phyloP scores from a whole-genome alignment of 2,888 invertebrate genomes.

The Globia sparganii region DNA sequence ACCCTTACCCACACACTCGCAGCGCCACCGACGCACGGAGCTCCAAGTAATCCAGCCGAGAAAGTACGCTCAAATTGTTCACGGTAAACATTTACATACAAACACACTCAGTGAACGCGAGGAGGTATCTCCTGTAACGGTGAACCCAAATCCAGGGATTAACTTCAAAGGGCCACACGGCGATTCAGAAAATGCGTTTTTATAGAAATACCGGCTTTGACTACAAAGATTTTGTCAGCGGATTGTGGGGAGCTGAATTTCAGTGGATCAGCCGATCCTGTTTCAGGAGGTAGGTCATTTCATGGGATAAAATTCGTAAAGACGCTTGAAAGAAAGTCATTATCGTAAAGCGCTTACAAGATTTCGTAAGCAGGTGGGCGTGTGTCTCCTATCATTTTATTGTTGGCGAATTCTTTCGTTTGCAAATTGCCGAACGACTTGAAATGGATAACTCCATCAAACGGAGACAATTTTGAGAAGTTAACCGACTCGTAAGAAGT shows the following conservation, averaged over 20 bases:
- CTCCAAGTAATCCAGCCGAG: constrained; percentile 69
- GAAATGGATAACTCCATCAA: constrained; percentile 49
- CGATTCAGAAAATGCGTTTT: constrained; percentile 88
- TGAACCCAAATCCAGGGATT: constrained; percentile 85
- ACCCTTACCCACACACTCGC: constrained; percentile 47
- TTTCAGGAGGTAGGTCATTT: constrained; percentile 79
- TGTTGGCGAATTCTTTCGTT: constrained; percentile 41
- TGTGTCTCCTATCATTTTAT: constrained; percentile 59
- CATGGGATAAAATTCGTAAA: constrained; percentile 66
- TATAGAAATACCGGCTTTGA: constrained; percentile 87
- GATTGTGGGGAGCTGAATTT: constrained; percentile 79
- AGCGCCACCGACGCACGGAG: constrained; percentile 53
- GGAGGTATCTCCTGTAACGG: constrained; percentile 72
- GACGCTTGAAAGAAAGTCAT: constrained; percentile 67
- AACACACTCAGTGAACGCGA: constrained; percentile 70
- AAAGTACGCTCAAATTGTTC: constrained; percentile 76
- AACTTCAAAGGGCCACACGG: constrained; percentile 85
- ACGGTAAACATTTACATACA: constrained; percentile 76
- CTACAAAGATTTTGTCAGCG: constrained; percentile 85
- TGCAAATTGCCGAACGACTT: constrained; percentile 51
- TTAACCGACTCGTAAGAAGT: constrained; percentile 16
- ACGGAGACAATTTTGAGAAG: constrained; percentile 35
- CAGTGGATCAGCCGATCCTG: constrained; percentile 78
- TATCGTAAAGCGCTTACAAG: constrained; percentile 71
- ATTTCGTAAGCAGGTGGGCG: constrained; percentile 60